phyloP scores from a whole-genome alignment of 2,113 vertebrate species.

The Synchiropus splendidus region DNA sequence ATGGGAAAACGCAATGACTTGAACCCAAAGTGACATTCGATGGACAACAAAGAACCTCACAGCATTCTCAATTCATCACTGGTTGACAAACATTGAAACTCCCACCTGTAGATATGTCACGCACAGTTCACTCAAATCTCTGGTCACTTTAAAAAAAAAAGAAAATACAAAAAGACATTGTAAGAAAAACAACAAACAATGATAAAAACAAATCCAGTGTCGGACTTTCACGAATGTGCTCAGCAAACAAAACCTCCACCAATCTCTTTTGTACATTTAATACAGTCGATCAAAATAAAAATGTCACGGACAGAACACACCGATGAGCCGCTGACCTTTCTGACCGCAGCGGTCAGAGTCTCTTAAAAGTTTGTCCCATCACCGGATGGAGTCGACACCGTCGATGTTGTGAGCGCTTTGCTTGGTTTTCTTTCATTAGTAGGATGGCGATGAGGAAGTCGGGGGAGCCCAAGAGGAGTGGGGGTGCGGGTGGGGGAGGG shows the following conservation, averaged over 20 bases:
- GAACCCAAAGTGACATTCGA: too few species aligned
- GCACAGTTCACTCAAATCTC: too few species aligned
- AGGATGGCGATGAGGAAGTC: constrained; percentile 36
- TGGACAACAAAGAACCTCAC: too few species aligned
- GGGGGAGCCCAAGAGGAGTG: constrained; percentile 1
- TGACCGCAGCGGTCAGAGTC: constrained; percentile 33
- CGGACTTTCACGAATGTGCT: constrained; percentile 70
- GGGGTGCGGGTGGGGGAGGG: constrained; percentile 6
- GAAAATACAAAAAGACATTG: constrained; percentile 1
- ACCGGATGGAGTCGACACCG: constrained; percentile 39
- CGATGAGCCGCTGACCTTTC: constrained; percentile 47
- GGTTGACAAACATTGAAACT: too few species aligned
- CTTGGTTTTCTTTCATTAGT: constrained; percentile 41
- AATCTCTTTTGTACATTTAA: constrained; percentile 62
- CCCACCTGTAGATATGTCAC: too few species aligned
- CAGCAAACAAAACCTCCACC: constrained; percentile 55
- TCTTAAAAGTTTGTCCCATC: constrained; percentile 26
- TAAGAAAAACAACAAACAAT: constrained; percentile 3
- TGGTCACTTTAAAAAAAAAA: background rate
- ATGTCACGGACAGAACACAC: constrained; percentile 57
- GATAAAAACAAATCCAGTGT: constrained; percentile 69
- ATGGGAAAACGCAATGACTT: too few species aligned
- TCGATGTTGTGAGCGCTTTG: constrained; percentile 41
- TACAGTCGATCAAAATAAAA: constrained; percentile 60
- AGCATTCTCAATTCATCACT: too few species aligned